Base-by-base conservation (phyloP, 2,797 vertebrate genomes). In the Malurus splendens region DNA sequence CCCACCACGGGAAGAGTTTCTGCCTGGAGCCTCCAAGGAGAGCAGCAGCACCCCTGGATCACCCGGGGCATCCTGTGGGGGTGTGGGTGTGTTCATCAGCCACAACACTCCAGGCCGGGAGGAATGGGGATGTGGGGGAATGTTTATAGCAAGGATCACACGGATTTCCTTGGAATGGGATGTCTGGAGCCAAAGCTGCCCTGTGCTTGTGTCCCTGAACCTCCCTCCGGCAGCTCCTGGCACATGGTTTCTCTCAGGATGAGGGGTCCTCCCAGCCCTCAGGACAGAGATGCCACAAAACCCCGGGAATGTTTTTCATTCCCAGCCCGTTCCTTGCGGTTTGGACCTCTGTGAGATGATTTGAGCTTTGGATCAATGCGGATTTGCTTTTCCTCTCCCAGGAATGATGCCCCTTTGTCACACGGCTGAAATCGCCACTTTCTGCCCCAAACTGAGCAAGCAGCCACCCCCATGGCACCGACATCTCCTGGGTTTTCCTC, bases 401-500 rank as follows among this genome's bases (percentile, higher is more conserved):
- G 3, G 51, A 18, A 10, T 0, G 32, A 27, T 11, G 6, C 11
- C 38, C 50, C 48, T 8, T 1, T 3, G 36, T 16, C 14, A 1
- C 67, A 2, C 7, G 3, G 2, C 55, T 5, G 24, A 54, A 42
- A 45, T 0, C 9, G 0, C 18, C 14, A 0, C 6, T 41, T 67
- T 48, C 23, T 23, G 9, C 72, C 72, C 75, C 1, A 28, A 32
- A 44, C 6, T 1, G 32, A 16, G 0, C 5, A 23, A 16, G 0
- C 5, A 23, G 10, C 32, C 36, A 13, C 56, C 25, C 23, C 3
- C 4, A 9, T 2, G 1, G 7, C 62, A 2, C 10, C 1, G 0
- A 3, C 0, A 2, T 0, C 44, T 11, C 24, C 1, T 5, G 41
- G 30, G 6, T 5, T 14, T 9, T 28, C 41, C 44, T 42, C 0